Evolutionary conservation across 53 echinoderm and acorn worm species (phyloP), one percentile per base, ranked within the genome.

Genomic region (Apostichopus leukothele): DNA sequence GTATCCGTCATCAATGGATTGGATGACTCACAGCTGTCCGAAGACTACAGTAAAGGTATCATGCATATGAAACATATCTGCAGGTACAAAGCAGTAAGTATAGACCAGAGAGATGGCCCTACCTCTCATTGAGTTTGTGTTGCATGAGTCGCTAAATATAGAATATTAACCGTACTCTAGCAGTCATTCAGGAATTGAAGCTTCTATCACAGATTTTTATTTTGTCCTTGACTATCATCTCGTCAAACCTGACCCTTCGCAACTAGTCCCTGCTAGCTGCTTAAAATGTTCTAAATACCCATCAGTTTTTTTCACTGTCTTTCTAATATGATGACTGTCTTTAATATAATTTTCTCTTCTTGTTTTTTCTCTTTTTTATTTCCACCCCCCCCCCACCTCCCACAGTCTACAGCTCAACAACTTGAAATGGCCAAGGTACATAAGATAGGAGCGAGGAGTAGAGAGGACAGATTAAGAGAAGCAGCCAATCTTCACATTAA

Each of bases 351-450:
- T 27, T 27, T 27, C 27, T 27, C 27, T 27, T 27, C 27, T 67
- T 67, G 68, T 14, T 67, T 67, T 67, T 1, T 1, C 67, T 1
- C 25, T 27, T 27, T 27, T 27, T 1, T 1, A 27, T 27, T 27
- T 27, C 27, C 27, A 27, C 27, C 1, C 27, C 27, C 27, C 27
- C 27, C 27, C 27, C 27, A 0, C 27, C 1, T 27, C 27, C 27
- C 21, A 10, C 89, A 97, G 98, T 97, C 98, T 7, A 94, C 91
- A 75, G 98, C 98, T n/a, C 95, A 94, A 76, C 94, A 97, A 83
- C 86, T 97, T 9, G 95, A 97, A 86, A 90, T 97, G 88, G 92
- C 92, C 52, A 95, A 92, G 73, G 86, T 92, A 5, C 53, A 87
- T 20, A 74, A 75, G n/a, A 74, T 87, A 13, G 88, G 88, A 50